These are phyloP conservation scores for Balaenoptera acutorostrata DNA, from an alignment of 2,113 vertebrate genomes.

Conservation along the genomic window DNA sequence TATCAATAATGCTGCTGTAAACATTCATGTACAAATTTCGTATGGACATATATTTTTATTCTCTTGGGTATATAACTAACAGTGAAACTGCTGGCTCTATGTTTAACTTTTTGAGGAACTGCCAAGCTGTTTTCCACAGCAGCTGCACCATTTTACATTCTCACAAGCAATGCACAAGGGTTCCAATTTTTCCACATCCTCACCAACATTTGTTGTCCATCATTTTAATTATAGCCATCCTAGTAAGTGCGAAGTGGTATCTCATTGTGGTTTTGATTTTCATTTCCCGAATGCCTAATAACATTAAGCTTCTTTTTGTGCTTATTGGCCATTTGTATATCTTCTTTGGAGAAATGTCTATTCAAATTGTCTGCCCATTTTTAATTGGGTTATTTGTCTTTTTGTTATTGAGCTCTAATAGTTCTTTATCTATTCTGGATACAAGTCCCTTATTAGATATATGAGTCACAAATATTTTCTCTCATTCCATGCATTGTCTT, in stretches of 20 bases:
- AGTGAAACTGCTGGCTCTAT: background rate
- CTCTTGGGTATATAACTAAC: background rate
- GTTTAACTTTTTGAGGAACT: background rate
- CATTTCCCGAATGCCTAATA: background rate
- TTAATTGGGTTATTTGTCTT: background rate
- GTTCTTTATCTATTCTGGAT: background rate
- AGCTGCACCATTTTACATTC: background rate
- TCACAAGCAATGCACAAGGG: background rate
- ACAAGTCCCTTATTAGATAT: background rate
- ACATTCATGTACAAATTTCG: background rate
- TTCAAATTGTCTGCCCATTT: background rate
- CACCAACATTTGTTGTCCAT: background rate
- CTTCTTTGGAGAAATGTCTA: background rate
- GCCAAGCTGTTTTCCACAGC: background rate
- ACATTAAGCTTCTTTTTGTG: background rate
- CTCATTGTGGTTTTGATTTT: background rate
- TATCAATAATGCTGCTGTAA: background rate
- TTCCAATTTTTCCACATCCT: background rate
- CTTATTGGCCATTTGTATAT: background rate
- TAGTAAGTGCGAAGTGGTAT: background rate
- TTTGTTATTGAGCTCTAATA: background rate
- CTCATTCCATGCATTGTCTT: background rate
- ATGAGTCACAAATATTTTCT: background rate
- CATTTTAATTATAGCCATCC: background rate
- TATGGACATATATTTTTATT: background rate